These are phyloP conservation scores for Gastrophysa polygoni DNA, from an alignment of 2,888 invertebrate genomes.

Conservation along the genomic window DNA sequence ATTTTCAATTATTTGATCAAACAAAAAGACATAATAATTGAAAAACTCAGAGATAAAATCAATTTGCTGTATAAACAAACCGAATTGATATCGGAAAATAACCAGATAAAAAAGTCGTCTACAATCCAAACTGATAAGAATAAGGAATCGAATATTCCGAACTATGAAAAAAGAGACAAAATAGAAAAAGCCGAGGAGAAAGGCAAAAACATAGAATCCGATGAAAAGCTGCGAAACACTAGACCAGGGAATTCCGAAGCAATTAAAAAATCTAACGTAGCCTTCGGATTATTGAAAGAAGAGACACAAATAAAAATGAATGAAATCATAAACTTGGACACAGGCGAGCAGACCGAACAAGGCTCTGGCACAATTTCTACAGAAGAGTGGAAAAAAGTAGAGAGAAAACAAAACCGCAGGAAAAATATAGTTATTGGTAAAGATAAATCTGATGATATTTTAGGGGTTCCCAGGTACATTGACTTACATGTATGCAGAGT, in stretches of 20 bases:
- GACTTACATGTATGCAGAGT: conserved; percentile 9
- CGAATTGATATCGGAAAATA: not conserved
- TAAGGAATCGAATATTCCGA: no score
- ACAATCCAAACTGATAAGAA: not conserved
- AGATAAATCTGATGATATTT: not conserved
- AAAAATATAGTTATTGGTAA: conserved; percentile 8
- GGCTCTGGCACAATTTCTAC: not conserved
- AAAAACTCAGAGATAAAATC: not conserved
- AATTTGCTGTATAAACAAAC: not conserved
- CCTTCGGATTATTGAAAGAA: not conserved
- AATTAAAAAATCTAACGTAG: not conserved
- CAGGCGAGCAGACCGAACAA: not conserved
- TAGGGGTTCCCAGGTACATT: conserved; percentile 3
- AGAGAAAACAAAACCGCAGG: not conserved
- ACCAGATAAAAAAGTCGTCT: not conserved
- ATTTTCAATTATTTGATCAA: no score
- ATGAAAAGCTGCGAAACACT: not conserved
- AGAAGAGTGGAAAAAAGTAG: conserved; percentile 3
- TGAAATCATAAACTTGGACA: not conserved
- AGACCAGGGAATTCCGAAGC: not conserved
- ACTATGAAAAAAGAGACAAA: no score
- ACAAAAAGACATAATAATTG: no score
- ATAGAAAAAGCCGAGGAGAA: not conserved
- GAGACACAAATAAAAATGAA: not conserved
- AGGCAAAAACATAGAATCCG: not conserved